Conservation (phyloP, 2,888 invertebrate genomes). For the Aphodius granarius region DNA sequence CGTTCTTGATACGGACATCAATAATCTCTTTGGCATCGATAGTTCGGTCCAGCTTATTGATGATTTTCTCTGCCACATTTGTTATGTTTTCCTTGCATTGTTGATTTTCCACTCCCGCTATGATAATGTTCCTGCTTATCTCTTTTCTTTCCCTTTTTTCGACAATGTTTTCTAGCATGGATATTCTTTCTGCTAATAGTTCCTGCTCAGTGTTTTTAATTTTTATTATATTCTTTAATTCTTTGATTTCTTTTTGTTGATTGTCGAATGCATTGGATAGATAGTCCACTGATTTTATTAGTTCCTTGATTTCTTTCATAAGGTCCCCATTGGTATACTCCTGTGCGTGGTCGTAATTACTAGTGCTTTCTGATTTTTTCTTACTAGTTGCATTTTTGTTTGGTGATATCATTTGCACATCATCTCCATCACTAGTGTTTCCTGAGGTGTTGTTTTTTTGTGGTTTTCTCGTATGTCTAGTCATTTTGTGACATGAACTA, state of each 20-base stretch:
- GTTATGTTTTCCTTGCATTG: background rate
- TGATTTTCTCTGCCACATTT: background rate
- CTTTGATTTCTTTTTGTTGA: background rate
- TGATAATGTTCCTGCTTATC: background rate
- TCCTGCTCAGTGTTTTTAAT: background rate
- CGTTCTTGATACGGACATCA: background rate
- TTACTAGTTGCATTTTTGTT: background rate
- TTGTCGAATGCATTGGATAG: background rate
- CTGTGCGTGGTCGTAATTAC: background rate
- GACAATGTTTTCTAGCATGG: background rate
- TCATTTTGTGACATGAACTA: no score
- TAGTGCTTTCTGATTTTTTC: background rate
- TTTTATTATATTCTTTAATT: no score
- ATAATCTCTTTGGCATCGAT: background rate
- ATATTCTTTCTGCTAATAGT: background rate
- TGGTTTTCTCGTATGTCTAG: no score
- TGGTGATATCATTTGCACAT: background rate
- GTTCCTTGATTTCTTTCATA: background rate
- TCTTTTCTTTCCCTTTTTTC: background rate
- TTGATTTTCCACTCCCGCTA: background rate
- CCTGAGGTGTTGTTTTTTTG: no score
- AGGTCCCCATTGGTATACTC: background rate
- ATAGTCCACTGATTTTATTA: background rate
- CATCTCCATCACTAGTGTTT: no score
- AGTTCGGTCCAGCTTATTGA: background rate